Evolutionary conservation across 2,888 invertebrate species (phyloP).

Genomic region (Aquatica leii): DNA sequence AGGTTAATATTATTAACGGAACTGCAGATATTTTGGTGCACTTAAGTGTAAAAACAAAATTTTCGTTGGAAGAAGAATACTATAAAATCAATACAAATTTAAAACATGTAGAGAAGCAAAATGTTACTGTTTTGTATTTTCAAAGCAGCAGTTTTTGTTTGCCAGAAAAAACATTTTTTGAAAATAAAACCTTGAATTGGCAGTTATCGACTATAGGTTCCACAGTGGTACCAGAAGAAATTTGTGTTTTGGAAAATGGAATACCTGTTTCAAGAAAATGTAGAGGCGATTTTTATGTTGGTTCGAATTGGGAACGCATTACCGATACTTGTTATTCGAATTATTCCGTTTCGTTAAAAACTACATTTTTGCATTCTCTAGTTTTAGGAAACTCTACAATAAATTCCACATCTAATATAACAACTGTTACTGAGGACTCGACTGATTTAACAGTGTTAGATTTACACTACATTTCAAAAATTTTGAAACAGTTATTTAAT

Average conservation of each 20-base stretch:
- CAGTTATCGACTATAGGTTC: constrained; percentile 63
- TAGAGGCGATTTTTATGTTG: constrained; percentile 66
- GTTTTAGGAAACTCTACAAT: not conserved
- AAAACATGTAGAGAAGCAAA: constrained; percentile 5
- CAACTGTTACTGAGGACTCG: constrained; percentile 38
- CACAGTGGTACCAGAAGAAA: constrained; percentile 63
- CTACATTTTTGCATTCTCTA: constrained; percentile 19
- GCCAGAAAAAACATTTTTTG: constrained; percentile 39
- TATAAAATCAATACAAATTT: constrained; percentile 22
- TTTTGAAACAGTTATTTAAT: constrained; percentile 40
- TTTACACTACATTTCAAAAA: constrained; percentile 50
- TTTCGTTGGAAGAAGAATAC: constrained; percentile 35
- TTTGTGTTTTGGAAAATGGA: constrained; percentile 67
- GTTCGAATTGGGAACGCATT: constrained; percentile 65
- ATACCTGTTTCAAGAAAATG: constrained; percentile 68
- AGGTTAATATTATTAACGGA: constrained; percentile 50
- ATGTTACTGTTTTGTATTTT: constrained; percentile 40
- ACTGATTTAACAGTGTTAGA: constrained; percentile 48
- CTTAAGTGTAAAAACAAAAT: constrained; percentile 50
- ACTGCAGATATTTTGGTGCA: constrained; percentile 60
- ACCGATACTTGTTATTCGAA: constrained; percentile 46
- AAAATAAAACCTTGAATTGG: constrained; percentile 55
- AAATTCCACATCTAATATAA: constrained; percentile 39
- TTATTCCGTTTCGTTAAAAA: constrained; percentile 12
- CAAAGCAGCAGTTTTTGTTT: constrained; percentile 52